Evolutionary conservation across 2,888 invertebrate genomes (phyloP).

Genomic region (Drosophila austrosaltans): DNA sequence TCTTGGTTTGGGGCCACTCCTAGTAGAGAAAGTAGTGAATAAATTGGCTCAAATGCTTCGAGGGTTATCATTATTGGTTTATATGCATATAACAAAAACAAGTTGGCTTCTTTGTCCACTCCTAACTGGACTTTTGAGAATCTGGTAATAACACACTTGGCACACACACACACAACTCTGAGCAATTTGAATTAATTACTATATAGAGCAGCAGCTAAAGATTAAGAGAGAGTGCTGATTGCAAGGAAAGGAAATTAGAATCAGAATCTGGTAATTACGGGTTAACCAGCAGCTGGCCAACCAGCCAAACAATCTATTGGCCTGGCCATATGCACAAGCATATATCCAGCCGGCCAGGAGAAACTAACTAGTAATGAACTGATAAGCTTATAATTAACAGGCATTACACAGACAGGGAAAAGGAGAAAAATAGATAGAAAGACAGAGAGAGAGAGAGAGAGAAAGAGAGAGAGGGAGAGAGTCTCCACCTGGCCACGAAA

Average conservation of each 20-base stretch:
- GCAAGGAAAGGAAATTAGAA: slow-evolving; percentile 30
- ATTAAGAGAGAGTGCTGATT: not conserved
- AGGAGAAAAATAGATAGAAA: not conserved
- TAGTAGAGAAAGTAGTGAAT: slow-evolving; percentile 59
- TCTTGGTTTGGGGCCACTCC: slow-evolving; percentile 28
- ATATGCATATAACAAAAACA: slow-evolving; percentile 44
- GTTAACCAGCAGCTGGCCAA: slow-evolving; percentile 3
- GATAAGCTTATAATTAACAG: slow-evolving; percentile 75
- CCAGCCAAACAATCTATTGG: not conserved
- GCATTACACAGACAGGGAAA: slow-evolving; percentile 12
- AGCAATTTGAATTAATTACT: slow-evolving; percentile 20
- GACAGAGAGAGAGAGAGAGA: slow-evolving; percentile 5
- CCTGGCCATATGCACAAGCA: slow-evolving; percentile 8
- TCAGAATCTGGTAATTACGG: slow-evolving; percentile 40
- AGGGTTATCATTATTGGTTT: slow-evolving; percentile 55
- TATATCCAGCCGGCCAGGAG: slow-evolving; percentile 21
- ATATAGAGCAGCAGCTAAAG: not conserved
- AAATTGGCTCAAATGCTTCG: slow-evolving; percentile 34
- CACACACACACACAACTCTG: not conserved
- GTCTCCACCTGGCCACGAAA: slow-evolving; percentile 38
- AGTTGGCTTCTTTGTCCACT: not conserved
- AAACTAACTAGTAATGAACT: slow-evolving; percentile 66
- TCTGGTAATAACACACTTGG: slow-evolving; percentile 51
- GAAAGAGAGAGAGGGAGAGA: slow-evolving; percentile 8
- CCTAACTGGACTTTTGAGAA: slow-evolving; percentile 26